phyloP scores from a whole-genome alignment of 2,113 vertebrate species.

The Rhinopithecus roxellana region DNA sequence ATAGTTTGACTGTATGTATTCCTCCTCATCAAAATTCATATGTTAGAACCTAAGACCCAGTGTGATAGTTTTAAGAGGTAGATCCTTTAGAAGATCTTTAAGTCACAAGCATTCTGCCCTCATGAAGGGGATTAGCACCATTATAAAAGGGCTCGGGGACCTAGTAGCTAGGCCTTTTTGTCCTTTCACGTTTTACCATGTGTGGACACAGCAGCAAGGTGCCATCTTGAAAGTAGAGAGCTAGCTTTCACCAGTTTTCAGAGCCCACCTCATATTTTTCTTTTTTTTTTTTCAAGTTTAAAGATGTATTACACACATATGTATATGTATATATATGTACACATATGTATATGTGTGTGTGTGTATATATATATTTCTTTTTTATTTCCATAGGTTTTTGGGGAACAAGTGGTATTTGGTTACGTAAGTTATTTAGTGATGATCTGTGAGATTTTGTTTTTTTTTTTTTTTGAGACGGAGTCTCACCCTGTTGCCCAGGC shows the following conservation, averaged over 20 bases:
- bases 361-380: too few relatives aligned
- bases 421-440: too few relatives aligned
- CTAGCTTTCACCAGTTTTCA: background rate
- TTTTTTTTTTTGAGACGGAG: too few relatives aligned
- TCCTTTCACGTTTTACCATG: background rate
- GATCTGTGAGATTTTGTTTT: too few relatives aligned
- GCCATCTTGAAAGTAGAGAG: background rate
- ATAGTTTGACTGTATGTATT: background rate
- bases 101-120: background rate
- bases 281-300: too few relatives aligned
- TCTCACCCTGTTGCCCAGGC: too few relatives aligned
- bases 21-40: background rate
- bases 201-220: too few relatives aligned
- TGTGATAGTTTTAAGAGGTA: background rate
- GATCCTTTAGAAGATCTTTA: background rate
- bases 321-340: too few relatives aligned
- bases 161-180: background rate
- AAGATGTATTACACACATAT: too few relatives aligned
- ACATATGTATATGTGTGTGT: rapidly evolving
- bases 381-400: too few relatives aligned
- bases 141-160: background rate
- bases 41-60: background rate
- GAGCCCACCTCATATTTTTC: too few relatives aligned
- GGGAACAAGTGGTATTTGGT: too few relatives aligned
- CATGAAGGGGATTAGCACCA: background rate